These are phyloP conservation scores for Zeuzera pyrina DNA, from an alignment of 2,888 invertebrate genomes.

Conservation along the genomic window DNA sequence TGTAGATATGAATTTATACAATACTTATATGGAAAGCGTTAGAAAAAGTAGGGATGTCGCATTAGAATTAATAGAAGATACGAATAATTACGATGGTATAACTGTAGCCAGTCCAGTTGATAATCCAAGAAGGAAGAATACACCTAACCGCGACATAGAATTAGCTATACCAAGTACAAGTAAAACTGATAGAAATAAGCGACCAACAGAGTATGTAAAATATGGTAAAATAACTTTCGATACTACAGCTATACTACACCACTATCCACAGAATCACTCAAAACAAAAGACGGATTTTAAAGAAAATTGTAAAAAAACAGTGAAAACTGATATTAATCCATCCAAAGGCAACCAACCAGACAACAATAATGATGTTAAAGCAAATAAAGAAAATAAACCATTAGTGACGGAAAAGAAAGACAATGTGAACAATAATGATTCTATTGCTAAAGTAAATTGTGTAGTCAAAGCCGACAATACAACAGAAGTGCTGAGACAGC, in stretches of 20 bases:
- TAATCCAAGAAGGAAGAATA: conserved; percentile 27
- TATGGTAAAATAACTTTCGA: conserved; percentile 63
- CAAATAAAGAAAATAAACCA: conserved; percentile 23
- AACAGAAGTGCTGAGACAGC: conserved; percentile 38
- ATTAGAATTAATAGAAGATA: conserved; percentile 53
- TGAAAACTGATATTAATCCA: conserved; percentile 44
- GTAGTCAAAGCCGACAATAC: conserved; percentile 27
- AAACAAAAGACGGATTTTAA: conserved; percentile 6
- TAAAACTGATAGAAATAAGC: conserved; percentile 32
- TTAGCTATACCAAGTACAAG: conserved; percentile 47
- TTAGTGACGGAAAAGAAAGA: conserved; percentile 26
- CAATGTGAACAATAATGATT: conserved; percentile 50
- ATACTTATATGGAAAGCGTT: conserved; percentile 58
- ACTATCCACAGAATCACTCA: conserved; percentile 48
- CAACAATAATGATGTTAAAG: conserved; percentile 45
- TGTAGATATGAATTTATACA: conserved; percentile 60
- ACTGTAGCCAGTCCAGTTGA: conserved; percentile 33
- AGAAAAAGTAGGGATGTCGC: conserved; percentile 52
- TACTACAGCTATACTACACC: conserved; percentile 61
- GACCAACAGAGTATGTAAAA: conserved; percentile 50
- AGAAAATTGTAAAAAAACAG: conserved; percentile 31
- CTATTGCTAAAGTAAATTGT: conserved; percentile 24
- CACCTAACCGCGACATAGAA: conserved; percentile 33
- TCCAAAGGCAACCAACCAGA: conserved; percentile 27
- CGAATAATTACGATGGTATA: conserved; percentile 48